Conservation (phyloP, 2,113 vertebrate genomes). For the Phaethon lepturus region DNA sequence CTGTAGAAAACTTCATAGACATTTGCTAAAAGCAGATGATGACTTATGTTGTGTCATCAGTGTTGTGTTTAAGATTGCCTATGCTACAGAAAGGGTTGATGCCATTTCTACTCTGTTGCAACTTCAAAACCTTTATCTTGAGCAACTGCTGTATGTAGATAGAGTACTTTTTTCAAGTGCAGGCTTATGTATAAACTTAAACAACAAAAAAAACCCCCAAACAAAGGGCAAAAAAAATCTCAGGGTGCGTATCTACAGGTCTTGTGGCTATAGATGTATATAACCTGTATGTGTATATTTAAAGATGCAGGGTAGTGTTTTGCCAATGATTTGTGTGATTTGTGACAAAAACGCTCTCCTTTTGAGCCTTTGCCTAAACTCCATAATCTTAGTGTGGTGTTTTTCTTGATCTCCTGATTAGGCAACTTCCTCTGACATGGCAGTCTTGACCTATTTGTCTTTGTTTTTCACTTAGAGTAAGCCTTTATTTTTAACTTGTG, state of each 20-base stretch:
- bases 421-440: background rate
- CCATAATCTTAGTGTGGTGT: background rate
- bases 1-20: background rate
- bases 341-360: background rate
- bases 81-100: background rate
- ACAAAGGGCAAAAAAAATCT: background rate
- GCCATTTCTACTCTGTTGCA: background rate
- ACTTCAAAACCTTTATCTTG: background rate
- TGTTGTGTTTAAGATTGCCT: background rate
- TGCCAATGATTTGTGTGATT: background rate
- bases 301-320: background rate
- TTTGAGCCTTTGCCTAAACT: background rate
- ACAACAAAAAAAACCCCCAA: too few relatives aligned
- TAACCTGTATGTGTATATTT: background rate
- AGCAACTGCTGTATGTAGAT: background rate
- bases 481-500: background rate
- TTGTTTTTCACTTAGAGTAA: background rate
- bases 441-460: background rate
- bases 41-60: accelerated
- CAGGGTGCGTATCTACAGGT: background rate
- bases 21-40: background rate
- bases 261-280: background rate
- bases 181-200: background rate
- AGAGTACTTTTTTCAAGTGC: background rate
- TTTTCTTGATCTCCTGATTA: background rate